A percentile compares a stretch with the other conserved stretches of the same genome.
These are phyloP conservation scores for Pteria penguin DNA, from an alignment of 2,888 invertebrate species.

Conservation along the genomic window DNA sequence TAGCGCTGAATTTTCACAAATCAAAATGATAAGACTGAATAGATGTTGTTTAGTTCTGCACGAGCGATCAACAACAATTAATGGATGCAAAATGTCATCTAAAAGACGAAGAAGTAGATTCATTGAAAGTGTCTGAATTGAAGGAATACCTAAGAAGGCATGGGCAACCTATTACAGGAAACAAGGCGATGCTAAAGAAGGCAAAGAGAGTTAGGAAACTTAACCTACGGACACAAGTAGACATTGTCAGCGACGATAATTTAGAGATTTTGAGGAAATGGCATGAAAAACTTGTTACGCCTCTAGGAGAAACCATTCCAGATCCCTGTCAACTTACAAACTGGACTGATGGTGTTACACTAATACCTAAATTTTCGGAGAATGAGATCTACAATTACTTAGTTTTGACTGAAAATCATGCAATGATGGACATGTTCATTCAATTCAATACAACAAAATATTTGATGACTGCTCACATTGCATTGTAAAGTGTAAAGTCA, in stretches of 20 bases:
- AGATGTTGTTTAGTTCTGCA: too few relatives aligned
- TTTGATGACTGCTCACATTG: slow-evolving; percentile 11
- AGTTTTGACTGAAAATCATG: slow-evolving; percentile 10
- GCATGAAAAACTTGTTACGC: slow-evolving; percentile 4
- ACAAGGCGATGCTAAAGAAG: neutral
- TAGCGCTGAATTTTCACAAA: too few relatives aligned
- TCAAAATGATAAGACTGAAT: too few relatives aligned
- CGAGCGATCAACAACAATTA: too few relatives aligned
- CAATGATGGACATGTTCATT: slow-evolving; percentile 30
- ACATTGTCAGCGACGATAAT: neutral
- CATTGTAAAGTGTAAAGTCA: slow-evolving; percentile 29
- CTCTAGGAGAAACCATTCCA: slow-evolving; percentile 1
- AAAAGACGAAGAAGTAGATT: neutral
- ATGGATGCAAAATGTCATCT: neutral
- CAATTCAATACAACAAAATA: neutral
- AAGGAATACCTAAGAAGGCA: neutral
- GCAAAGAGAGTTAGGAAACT: neutral
- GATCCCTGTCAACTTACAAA: neutral
- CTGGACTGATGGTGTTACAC: neutral
- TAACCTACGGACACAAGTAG: neutral
- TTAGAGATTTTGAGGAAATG: neutral
- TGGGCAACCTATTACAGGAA: neutral
- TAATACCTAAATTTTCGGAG: slow-evolving; percentile 26
- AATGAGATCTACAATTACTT: slow-evolving; percentile 31
- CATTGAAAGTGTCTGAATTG: neutral